A percentile compares a stretch with the other conserved stretches of the same genome.
phyloP scores from a whole-genome alignment of 1,140 invertebrate species.

The Caenorhabditis elegans region DNA sequence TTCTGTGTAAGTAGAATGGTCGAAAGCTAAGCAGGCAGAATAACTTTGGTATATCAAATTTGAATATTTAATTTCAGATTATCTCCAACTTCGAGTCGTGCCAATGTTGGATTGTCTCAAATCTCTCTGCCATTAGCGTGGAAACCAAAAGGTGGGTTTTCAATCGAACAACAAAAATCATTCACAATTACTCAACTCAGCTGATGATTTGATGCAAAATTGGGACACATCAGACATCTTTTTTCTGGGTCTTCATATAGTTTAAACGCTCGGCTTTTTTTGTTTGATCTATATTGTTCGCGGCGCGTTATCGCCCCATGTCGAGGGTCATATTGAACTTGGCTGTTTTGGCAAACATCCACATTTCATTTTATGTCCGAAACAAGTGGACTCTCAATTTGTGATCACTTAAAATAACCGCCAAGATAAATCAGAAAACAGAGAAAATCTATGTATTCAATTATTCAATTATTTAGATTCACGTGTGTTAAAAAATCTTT shows the following conservation, averaged over 20 bases:
- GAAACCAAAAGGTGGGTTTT: conserved; percentile 13
- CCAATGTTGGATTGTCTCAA: conserved; percentile 18
- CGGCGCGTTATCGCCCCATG: not conserved
- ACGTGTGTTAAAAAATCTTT: too few species aligned
- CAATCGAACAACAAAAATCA: not conserved
- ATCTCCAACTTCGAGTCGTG: not conserved
- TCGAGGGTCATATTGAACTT: not conserved
- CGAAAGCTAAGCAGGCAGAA: too few species aligned
- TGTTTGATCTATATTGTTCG: not conserved
- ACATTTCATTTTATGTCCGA: not conserved
- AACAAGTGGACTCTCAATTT: not conserved
- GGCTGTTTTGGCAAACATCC: not conserved
- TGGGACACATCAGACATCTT: too few species aligned
- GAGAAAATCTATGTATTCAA: too few species aligned
- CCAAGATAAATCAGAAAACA: not conserved
- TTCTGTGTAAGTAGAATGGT: too few species aligned
- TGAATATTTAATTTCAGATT: not conserved
- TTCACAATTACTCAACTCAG: not conserved
- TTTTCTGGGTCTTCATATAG: too few species aligned
- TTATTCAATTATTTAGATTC: too few species aligned
- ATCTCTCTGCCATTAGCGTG: not conserved
- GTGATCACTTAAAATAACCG: not conserved
- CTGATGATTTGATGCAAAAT: too few species aligned
- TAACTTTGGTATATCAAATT: not conserved
- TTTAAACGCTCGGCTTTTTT: not conserved